phyloP scores from a whole-genome alignment of 2,797 vertebrate species.

The Eulemur coronatus region DNA sequence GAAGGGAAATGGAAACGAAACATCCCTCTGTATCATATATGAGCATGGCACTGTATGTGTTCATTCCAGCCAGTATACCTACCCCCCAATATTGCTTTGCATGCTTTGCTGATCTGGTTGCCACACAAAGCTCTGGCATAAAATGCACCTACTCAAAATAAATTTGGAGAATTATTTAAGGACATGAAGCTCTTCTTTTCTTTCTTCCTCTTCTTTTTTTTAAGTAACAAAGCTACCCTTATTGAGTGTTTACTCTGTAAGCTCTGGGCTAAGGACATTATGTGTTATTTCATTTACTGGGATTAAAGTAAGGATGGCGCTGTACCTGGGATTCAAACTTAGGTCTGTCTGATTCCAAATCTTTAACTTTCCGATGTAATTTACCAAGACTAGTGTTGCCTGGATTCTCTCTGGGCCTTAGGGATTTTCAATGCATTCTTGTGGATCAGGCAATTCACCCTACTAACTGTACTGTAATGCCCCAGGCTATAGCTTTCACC shows the following conservation, averaged over 20 bases:
- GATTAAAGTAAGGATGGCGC: neutral
- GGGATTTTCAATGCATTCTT: neutral
- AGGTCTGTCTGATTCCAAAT: neutral
- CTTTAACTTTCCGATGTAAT: neutral
- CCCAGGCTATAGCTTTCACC: neutral
- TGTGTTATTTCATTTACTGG: neutral
- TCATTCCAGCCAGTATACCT: neutral
- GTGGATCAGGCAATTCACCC: neutral
- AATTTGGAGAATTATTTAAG: conserved; percentile 24
- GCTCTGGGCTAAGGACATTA: neutral
- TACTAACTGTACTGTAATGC: neutral
- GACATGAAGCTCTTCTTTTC: neutral
- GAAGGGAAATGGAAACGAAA: neutral
- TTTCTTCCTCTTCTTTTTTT: no score
- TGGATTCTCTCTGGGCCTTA: neutral
- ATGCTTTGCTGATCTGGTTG: neutral
- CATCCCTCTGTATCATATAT: neutral
- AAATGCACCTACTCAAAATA: conserved; percentile 14
- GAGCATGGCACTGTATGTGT: neutral
- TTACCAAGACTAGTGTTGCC: neutral
- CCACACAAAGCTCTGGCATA: neutral
- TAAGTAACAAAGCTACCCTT: neutral
- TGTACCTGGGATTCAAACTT: neutral
- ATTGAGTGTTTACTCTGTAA: neutral
- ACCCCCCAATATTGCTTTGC: neutral